Evolutionary conservation across 2,888 invertebrate species (phyloP).

Genomic region (Psylliodes chrysocephalus): DNA sequence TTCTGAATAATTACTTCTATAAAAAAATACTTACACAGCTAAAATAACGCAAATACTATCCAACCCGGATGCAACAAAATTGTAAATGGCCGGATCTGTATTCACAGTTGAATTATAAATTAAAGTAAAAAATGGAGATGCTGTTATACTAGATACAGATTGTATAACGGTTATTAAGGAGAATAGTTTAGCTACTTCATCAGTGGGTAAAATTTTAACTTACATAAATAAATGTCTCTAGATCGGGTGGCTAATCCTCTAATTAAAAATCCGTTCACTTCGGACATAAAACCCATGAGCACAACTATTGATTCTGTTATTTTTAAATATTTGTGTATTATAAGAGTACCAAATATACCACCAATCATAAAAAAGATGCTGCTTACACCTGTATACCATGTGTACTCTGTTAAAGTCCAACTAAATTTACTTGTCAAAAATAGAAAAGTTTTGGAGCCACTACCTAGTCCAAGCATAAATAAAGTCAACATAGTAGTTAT

Average conservation of each 20-base stretch:
- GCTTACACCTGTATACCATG: slow-evolving; percentile 68
- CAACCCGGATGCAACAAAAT: slow-evolving; percentile 67
- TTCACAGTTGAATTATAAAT: slow-evolving; percentile 71
- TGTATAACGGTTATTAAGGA: slow-evolving; percentile 75
- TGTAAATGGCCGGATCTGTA: slow-evolving; percentile 70
- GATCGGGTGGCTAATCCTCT: slow-evolving; percentile 63
- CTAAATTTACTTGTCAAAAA: slow-evolving; percentile 73
- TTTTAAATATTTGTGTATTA: slow-evolving; percentile 67
- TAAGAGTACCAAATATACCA: slow-evolving; percentile 68
- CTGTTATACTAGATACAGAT: slow-evolving; percentile 70
- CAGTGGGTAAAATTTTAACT: slow-evolving; percentile 63
- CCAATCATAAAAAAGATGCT: slow-evolving; percentile 69
- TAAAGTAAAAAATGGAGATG: slow-evolving; percentile 72
- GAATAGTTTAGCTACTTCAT: slow-evolving; percentile 73
- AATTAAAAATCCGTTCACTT: slow-evolving; percentile 53
- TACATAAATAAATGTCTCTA: slow-evolving; percentile 70
- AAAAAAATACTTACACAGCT: slow-evolving; percentile 56
- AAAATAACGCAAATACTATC: slow-evolving; percentile 63
- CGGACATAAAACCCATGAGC: slow-evolving; percentile 61
- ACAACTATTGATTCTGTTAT: slow-evolving; percentile 64
- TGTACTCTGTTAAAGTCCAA: slow-evolving; percentile 74
- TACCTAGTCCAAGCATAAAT: slow-evolving; percentile 62
- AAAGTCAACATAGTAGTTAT: slow-evolving; percentile 62
- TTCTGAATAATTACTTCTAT: too few relatives aligned
- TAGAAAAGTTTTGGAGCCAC: slow-evolving; percentile 70